Evolutionary conservation across 1,140 invertebrate genomes (phyloP), one percentile per base, ranked within the genome.

Genomic region (Drosophila orena): DNA sequence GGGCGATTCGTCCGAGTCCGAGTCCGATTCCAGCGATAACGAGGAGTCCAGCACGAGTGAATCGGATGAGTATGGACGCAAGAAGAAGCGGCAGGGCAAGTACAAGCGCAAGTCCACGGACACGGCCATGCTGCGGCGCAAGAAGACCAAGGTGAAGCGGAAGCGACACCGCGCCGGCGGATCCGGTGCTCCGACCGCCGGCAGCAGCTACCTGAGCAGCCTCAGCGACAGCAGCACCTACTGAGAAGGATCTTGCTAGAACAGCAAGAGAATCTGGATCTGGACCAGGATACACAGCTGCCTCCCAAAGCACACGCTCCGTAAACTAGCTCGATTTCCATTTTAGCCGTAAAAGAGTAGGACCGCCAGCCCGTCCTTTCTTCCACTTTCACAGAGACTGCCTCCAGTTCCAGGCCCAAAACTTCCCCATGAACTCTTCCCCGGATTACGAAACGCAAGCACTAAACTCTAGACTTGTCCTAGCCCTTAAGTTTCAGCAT

Each of bases 11-110:
- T 62, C 72, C 15, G 73, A 78, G 2, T 72, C 79, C 1, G 74
- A 79, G n/a, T 91, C 90, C 1, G 91, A 92, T 62, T 92, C 91
- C 37, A 90, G 88, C 55, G 91, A 92, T 43, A 91, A 92, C 47
- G 91, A 92, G 44, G 90, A 92, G 53, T 91, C 88, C 11, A 90
- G 91, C 50, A 91, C 90, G 2, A 90, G 84, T 35, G 90, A 91
- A 52, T 91, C 86, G 5, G 90, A 91, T 20, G 90, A 91, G 55
- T 91, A 91, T 7, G 90, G 90, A 3, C 90, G 90, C 20, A 91
- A 91, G 38, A 81, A 91, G 72, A 91, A 91, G 17, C 91, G 89
- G 0, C 84, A 86, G 49, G 90, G 90, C 17, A 91, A 91, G 62
- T 91, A 91, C 37, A 91, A 91, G 56, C 90, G 90, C 17, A 91